These are phyloP conservation scores for Bemisia tabaci DNA, from an alignment of 1,140 invertebrate species.

Conservation along the genomic window DNA sequence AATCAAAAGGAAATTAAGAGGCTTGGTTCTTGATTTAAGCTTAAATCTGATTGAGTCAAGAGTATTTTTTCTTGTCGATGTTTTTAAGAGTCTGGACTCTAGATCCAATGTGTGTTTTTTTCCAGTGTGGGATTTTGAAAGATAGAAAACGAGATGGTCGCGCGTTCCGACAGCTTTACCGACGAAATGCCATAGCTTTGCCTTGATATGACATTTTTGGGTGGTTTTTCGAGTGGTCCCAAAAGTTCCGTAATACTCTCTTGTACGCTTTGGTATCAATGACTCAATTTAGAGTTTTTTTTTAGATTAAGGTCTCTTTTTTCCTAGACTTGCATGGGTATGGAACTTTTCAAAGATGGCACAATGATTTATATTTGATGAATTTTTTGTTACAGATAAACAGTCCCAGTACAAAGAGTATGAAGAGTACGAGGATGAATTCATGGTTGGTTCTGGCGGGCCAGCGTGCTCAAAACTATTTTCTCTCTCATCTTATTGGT, in stretches of 20 bases:
- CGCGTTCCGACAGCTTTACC: no score
- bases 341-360: background rate
- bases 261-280: background rate
- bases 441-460: background rate
- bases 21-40: no score
- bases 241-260: background rate
- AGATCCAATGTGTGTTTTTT: no score
- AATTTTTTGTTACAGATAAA: background rate
- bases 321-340: background rate
- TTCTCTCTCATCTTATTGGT: background rate
- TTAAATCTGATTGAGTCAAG: no score
- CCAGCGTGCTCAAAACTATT: background rate
- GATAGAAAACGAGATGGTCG: no score
- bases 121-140: no score
- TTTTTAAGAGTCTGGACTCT: no score
- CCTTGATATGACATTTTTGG: no score
- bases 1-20: no score
- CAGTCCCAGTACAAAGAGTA: background rate
- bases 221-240: no score
- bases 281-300: background rate
- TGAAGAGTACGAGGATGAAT: background rate
- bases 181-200: no score
- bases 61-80: no score
- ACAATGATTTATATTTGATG: background rate
- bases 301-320: background rate